Evolutionary conservation across 2,888 invertebrate genomes (phyloP), one percentile per base, ranked within the genome.

Genomic region (Dromius quadrimaculatus): DNA sequence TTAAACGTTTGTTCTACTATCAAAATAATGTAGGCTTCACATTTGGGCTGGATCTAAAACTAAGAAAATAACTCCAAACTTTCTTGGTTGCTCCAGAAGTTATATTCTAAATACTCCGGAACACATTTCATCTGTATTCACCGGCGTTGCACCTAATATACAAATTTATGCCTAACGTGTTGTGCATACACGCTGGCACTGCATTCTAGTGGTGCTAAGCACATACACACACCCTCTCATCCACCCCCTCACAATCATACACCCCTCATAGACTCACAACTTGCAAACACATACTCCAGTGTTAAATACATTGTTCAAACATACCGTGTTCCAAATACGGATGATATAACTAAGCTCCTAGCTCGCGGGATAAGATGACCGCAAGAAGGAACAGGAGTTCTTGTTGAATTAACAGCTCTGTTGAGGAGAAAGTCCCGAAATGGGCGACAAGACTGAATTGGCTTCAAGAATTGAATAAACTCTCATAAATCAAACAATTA

Each of bases 131-230:
- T 68, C 59, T 59, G 68, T 68, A 68, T 68, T 57, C 68, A 59
- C 17, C 34, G 17, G 17, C 45, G 32, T 68, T 11, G 17, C 45
- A 68, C 59, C 68, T 59, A 68, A 68, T 68, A 59, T 68, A 68
- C 59, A 68, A 68, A 68, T 68, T 68, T 68, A 68, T 68, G 68
- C 59, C 59, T 68, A 59, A 68, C 68, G 68, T 59, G 68, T 59
- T 68, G 45, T 68, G 68, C 68, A 68, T 68, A 68, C 45, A 68
- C 38, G 57, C 3, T 20, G 17, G 19, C 59, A 43, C 22, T 68
- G 45, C 59, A 59, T 54, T 59, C 43, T 28, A 13, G 50, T 20
- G 34, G 47, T 6, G 20, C 34, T 36, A 13, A n/a, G 5, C 61
- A 61, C 32, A 62, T 41, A 23, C 13, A 23, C 38, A 41, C 32